A percentile compares a stretch with the other conserved stretches of the same genome.
Conservation (phyloP, 2,113 vertebrate species). For the Gobio gobio region DNA sequence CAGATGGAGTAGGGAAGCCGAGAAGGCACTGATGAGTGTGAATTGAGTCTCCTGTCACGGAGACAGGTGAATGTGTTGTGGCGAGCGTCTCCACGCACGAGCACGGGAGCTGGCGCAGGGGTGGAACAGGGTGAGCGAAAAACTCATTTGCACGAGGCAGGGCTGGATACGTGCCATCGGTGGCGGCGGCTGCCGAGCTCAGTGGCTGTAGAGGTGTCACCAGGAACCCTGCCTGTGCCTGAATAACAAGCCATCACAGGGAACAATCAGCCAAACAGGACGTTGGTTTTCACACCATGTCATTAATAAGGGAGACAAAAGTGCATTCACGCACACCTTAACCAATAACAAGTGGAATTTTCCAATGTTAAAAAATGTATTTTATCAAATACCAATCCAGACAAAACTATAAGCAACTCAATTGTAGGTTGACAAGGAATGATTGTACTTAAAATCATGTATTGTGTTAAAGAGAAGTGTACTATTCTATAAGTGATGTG, state of each 20-base stretch:
- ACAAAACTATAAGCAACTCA: neutral
- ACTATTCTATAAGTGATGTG: neutral
- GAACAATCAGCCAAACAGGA: slow-evolving; percentile 20
- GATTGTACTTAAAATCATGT: neutral
- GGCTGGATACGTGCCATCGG: slow-evolving; percentile 14
- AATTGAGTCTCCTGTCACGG: slow-evolving; percentile 55
- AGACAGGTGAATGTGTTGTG: slow-evolving; percentile 52
- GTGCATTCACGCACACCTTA: neutral
- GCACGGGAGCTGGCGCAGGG: neutral
- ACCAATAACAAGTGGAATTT: neutral
- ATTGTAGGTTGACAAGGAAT: neutral
- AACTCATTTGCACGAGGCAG: slow-evolving; percentile 62
- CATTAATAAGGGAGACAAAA: slow-evolving; percentile 9
- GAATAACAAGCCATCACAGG: slow-evolving; percentile 34
- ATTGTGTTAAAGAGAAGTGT: neutral
- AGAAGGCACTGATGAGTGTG: slow-evolving; percentile 51
- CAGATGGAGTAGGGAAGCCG: slow-evolving; percentile 51
- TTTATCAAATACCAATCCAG: neutral
- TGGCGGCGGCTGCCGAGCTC: slow-evolving; percentile 7
- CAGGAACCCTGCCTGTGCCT: slow-evolving; percentile 18
- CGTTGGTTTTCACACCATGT: slow-evolving; percentile 52
- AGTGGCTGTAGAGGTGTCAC: slow-evolving; percentile 31
- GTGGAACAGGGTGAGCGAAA: slow-evolving; percentile 44
- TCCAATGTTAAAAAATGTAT: neutral
- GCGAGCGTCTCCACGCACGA: neutral